phyloP scores from a whole-genome alignment of 2,113 vertebrate species.

The Mola mola region DNA sequence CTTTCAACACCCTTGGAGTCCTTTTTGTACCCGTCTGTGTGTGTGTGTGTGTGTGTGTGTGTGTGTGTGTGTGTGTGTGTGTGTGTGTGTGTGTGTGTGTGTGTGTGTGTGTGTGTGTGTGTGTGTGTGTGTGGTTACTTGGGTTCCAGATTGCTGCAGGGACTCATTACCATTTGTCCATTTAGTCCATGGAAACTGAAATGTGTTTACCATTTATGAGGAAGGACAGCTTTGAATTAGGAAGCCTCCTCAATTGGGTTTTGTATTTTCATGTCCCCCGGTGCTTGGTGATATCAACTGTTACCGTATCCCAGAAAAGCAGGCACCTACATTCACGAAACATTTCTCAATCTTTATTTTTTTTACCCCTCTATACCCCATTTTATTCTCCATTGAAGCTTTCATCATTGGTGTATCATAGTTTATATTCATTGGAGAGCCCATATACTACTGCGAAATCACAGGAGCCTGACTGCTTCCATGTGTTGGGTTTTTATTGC shows the following conservation, averaged over 20 bases:
- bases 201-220: slow-evolving; percentile 15
- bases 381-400: slow-evolving; percentile 57
- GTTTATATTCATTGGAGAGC: slow-evolving; percentile 72
- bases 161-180: slow-evolving; percentile 24
- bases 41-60: slow-evolving; percentile 24
- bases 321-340: slow-evolving; percentile 32
- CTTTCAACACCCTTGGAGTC: slow-evolving; percentile 62
- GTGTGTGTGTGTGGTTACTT: slow-evolving; percentile 1
- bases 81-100: slow-evolving; percentile 17
- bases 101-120: slow-evolving; percentile 16
- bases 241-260: background rate
- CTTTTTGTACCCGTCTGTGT: slow-evolving; percentile 71
- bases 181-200: slow-evolving; percentile 15
- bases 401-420: slow-evolving; percentile 66
- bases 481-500: slow-evolving; percentile 76
- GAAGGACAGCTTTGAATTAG: slow-evolving; percentile 8
- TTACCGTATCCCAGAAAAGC: slow-evolving; percentile 25
- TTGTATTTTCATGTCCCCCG: slow-evolving; percentile 32
- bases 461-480: slow-evolving; percentile 78
- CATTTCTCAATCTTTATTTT: slow-evolving; percentile 35
- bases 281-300: slow-evolving; percentile 34
- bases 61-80: slow-evolving; percentile 13
- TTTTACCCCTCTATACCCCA: slow-evolving; percentile 32
- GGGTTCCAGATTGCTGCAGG: slow-evolving; percentile 3
- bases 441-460: slow-evolving; percentile 65